phyloP scores from a whole-genome alignment of 2,113 vertebrate species.

The Charina bottae region DNA sequence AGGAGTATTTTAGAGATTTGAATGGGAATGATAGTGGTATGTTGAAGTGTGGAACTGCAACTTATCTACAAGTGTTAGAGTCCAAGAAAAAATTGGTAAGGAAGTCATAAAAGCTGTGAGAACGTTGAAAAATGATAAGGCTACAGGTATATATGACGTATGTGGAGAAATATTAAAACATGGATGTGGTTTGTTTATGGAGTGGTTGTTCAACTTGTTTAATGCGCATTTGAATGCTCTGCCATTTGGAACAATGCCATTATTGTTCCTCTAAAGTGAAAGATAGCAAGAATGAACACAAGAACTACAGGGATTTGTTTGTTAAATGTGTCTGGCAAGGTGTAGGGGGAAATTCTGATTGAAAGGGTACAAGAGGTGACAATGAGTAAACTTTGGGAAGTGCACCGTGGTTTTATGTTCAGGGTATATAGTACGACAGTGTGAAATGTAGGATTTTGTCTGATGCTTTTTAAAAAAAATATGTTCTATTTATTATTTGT shows the following conservation, averaged over 20 bases:
- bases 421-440: background rate
- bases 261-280: background rate
- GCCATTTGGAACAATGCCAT: background rate
- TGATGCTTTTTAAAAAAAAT: background rate
- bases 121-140: background rate
- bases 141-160: background rate
- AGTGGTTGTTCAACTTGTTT: background rate
- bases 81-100: background rate
- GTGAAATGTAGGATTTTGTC: background rate
- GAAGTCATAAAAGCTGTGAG: background rate
- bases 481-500: background rate
- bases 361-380: background rate
- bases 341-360: background rate
- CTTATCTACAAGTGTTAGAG: background rate
- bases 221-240: background rate
- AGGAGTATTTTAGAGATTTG: background rate
- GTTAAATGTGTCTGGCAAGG: background rate
- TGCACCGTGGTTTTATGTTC: background rate
- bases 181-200: background rate
- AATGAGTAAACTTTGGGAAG: background rate
- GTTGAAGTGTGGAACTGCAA: background rate
- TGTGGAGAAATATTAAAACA: background rate
- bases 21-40: background rate
- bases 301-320: background rate
- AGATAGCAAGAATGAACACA: background rate